These are phyloP conservation scores for Pseudococcus longispinus DNA, from an alignment of 2,888 invertebrate species.

Conservation along the genomic window DNA sequence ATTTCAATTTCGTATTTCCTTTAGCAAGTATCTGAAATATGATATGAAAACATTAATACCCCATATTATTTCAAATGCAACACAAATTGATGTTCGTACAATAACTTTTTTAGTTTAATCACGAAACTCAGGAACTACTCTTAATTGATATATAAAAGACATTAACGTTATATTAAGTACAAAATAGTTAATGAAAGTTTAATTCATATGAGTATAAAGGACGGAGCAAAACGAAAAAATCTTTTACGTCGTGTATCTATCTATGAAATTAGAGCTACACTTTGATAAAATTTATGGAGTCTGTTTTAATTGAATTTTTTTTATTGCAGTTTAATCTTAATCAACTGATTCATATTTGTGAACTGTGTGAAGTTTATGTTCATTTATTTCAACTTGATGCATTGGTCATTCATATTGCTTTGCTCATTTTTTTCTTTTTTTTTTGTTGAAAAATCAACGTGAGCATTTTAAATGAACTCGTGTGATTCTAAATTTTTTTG, in stretches of 20 bases:
- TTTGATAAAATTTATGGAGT: slow-evolving; percentile 5
- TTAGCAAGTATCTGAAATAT: background rate
- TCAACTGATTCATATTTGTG: background rate
- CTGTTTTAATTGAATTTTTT: slow-evolving; percentile 17
- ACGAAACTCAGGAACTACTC: slow-evolving; percentile 32
- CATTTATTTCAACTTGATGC: background rate
- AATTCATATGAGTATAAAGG: background rate
- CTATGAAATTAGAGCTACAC: background rate
- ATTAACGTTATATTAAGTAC: slow-evolving; percentile 21
- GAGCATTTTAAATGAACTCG: background rate
- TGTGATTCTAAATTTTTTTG: background rate
- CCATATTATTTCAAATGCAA: background rate
- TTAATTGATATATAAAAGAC: slow-evolving; percentile 42
- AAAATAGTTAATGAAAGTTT: slow-evolving; percentile 21
- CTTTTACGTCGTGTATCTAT: background rate
- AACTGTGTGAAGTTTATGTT: background rate
- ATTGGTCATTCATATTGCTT: background rate
- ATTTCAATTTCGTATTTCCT: background rate
- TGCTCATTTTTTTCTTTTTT: background rate
- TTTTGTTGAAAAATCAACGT: background rate
- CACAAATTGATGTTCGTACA: background rate
- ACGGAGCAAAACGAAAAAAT: background rate
- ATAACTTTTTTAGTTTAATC: background rate
- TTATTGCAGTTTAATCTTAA: slow-evolving; percentile 24
- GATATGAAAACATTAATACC: background rate